Percentiles rank a stretch among this genome's conserved stretches.
phyloP scores from a whole-genome alignment of 2,888 invertebrate species.

The Augochlorella aurata region DNA sequence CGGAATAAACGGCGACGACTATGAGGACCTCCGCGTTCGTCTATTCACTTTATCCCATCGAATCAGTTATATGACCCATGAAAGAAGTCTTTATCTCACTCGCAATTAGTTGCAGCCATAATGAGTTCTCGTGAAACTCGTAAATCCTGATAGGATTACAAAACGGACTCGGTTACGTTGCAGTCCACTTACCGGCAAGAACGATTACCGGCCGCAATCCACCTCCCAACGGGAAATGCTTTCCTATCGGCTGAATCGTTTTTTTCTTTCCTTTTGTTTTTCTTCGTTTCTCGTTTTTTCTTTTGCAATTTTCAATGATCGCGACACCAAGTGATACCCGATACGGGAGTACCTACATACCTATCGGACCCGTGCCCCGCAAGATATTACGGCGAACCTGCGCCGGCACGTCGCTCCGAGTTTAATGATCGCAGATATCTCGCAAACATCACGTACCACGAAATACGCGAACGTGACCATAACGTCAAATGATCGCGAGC shows the following conservation, averaged over 20 bases:
- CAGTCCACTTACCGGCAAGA: slow-evolving; percentile 42
- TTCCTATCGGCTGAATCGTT: slow-evolving; percentile 6
- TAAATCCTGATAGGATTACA: slow-evolving; percentile 68
- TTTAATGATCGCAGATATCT: slow-evolving; percentile 77
- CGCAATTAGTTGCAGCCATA: slow-evolving; percentile 69
- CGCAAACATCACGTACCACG: slow-evolving; percentile 79
- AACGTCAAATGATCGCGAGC: slow-evolving; percentile 70
- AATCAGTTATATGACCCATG: slow-evolving; percentile 67
- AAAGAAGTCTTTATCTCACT: slow-evolving; percentile 67
- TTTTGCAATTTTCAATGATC: slow-evolving; percentile 37
- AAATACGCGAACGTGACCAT: slow-evolving; percentile 79
- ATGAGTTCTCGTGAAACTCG: slow-evolving; percentile 67
- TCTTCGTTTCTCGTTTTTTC: slow-evolving; percentile 10
- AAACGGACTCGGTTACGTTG: slow-evolving; percentile 43
- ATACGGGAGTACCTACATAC: slow-evolving; percentile 9
- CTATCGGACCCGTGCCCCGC: slow-evolving; percentile 3
- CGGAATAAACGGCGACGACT: slow-evolving; percentile 39
- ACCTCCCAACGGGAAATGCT: not conserved
- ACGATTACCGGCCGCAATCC: slow-evolving; percentile 30
- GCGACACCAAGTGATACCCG: not conserved
- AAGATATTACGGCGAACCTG: slow-evolving; percentile 28
- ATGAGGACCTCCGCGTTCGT: slow-evolving; percentile 37
- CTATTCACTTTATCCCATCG: slow-evolving; percentile 56
- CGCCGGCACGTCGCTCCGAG: slow-evolving; percentile 56
- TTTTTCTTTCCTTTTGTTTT: not conserved